Conservation (phyloP, 2,888 invertebrate species). For the Agonopterix alstromeriana region DNA sequence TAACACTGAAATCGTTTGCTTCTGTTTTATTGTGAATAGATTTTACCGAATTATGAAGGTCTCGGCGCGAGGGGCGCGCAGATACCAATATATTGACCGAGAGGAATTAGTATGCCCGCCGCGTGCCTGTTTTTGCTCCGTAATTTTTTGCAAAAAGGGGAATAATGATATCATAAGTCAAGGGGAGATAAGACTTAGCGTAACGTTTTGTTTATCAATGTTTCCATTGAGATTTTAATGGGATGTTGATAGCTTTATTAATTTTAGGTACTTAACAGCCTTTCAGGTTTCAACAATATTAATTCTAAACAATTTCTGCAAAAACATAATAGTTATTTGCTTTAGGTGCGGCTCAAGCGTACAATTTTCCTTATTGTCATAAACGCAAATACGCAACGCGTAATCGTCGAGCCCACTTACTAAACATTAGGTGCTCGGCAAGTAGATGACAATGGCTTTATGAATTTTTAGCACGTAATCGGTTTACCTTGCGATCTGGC, state of each 20-base stretch:
- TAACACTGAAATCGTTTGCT: constrained; percentile 55
- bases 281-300: too few species aligned
- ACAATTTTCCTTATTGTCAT: constrained; percentile 21
- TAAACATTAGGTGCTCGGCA: constrained; percentile 43
- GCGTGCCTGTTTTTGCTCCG: constrained; percentile 58
- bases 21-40: constrained; percentile 58
- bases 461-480: constrained; percentile 68
- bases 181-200: constrained; percentile 63
- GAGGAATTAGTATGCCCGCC: constrained; percentile 64
- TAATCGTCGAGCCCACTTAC: constrained; percentile 43
- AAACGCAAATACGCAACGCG: constrained; percentile 21
- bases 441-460: constrained; percentile 55
- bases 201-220: constrained; percentile 58
- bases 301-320: too few species aligned
- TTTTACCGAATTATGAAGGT: constrained; percentile 42
- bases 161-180: constrained; percentile 72
- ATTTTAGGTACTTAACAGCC: constrained; percentile 5
- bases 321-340: too few species aligned
- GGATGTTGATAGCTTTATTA: constrained; percentile 42
- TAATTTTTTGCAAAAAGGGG: constrained; percentile 65
- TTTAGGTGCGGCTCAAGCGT: not conserved
- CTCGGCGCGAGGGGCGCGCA: constrained; percentile 28
- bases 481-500: constrained; percentile 57
- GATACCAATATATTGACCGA: constrained; percentile 65
- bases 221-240: constrained; percentile 48